A percentile compares a stretch with the other conserved stretches of the same genome.
Conservation (phyloP, 2,888 invertebrate species). For the Lydus trimaculatus region DNA sequence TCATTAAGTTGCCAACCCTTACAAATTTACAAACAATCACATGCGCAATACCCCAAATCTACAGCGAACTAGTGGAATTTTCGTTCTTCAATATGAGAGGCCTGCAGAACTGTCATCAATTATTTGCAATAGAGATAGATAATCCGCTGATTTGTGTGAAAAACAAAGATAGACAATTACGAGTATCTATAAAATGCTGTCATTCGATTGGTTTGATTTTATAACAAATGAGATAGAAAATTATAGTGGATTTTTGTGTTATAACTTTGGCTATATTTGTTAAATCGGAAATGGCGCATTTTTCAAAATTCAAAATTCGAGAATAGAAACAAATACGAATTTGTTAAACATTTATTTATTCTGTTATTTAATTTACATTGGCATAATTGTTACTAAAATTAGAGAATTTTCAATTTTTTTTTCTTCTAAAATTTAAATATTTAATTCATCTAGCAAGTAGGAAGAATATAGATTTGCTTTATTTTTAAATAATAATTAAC, state of each 20-base stretch:
- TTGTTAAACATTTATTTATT: constrained; percentile 48
- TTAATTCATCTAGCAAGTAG: constrained; percentile 50
- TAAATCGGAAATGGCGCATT: background rate
- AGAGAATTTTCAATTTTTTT: constrained; percentile 35
- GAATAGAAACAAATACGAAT: background rate
- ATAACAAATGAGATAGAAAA: no score
- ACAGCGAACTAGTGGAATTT: no score
- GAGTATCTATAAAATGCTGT: no score
- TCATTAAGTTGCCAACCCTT: background rate
- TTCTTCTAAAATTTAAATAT: constrained; percentile 15
- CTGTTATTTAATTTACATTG: constrained; percentile 46
- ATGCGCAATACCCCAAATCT: no score
- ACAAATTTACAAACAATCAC: no score
- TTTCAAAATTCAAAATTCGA: background rate
- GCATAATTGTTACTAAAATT: constrained; percentile 45
- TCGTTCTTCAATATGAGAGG: no score
- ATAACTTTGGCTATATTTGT: background rate
- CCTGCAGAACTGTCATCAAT: no score
- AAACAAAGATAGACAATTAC: no score
- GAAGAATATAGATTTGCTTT: constrained; percentile 54
- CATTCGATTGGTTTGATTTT: no score
- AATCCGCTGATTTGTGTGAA: no score
- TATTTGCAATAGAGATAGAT: no score
- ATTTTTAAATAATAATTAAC: constrained; percentile 28
- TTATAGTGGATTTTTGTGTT: no score